Conservation (phyloP, 2,888 invertebrate species). For the Sthenelais limicola region DNA sequence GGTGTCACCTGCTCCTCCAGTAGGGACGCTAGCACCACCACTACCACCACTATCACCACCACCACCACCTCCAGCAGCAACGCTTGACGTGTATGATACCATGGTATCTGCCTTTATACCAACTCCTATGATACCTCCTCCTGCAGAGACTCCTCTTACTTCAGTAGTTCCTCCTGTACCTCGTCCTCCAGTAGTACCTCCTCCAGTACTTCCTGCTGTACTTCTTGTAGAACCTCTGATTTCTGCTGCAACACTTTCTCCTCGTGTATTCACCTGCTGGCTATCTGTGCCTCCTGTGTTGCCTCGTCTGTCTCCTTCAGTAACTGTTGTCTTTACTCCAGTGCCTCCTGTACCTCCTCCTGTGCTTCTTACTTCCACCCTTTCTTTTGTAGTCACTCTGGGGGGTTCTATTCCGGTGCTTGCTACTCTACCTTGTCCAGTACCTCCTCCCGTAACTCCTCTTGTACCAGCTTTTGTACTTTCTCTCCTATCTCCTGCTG, state of each 20-base stretch:
- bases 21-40: neutral
- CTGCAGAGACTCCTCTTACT: neutral
- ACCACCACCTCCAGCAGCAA: neutral
- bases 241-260: no score
- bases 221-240: no score
- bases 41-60: neutral
- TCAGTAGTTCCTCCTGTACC: neutral
- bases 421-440: no score
- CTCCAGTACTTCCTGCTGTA: constrained; percentile 1
- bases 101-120: neutral
- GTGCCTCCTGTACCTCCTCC: neutral
- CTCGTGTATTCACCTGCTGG: no score
- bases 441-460: no score
- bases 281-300: constrained; percentile 3
- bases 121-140: neutral
- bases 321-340: neutral
- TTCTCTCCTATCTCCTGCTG: no score
- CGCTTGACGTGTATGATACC: neutral
- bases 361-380: neutral
- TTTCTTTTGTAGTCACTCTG: no score
- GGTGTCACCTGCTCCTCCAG: neutral
- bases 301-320: neutral
- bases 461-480: no score
- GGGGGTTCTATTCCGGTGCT: no score
- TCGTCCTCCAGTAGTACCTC: neutral